Percentiles rank a stretch among this genome's conserved stretches.
These are phyloP conservation scores for Cyanocitta stelleri DNA, from an alignment of 2,113 vertebrate genomes.

Conservation along the genomic window DNA sequence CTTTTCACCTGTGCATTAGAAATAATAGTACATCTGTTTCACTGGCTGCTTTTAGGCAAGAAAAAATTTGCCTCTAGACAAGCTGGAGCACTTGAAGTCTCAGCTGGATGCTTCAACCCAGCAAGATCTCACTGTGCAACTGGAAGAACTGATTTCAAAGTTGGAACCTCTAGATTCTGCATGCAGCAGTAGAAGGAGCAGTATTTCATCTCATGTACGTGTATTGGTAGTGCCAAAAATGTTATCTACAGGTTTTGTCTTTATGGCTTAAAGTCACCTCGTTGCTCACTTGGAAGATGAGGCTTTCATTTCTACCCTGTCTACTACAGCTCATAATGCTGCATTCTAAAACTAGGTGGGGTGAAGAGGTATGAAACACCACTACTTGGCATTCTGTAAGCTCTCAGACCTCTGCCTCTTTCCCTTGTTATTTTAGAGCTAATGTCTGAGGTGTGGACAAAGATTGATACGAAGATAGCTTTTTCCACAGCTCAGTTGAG, in stretches of 20 bases:
- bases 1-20: background rate
- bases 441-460: background rate
- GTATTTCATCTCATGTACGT: slow-evolving; percentile 94
- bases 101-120: slow-evolving; percentile 80
- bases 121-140: slow-evolving; percentile 75
- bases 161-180: slow-evolving; percentile 91
- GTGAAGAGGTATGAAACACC: background rate
- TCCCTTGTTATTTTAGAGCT: background rate
- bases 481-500: background rate
- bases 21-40: background rate
- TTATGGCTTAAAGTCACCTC: background rate
- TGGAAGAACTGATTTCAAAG: slow-evolving; percentile 88
- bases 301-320: background rate
- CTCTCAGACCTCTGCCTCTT: background rate
- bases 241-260: background rate
- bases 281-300: background rate
- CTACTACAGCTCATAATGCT: background rate
- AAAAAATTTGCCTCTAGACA: slow-evolving; percentile 88
- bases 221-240: background rate
- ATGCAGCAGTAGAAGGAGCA: slow-evolving; percentile 94
- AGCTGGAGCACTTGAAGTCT: slow-evolving; percentile 85
- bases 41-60: slow-evolving; percentile 76
- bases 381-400: background rate
- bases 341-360: background rate
- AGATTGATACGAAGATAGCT: rapidly evolving